phyloP scores from a whole-genome alignment of 2,888 invertebrate species.

The Resseliella maxima region DNA sequence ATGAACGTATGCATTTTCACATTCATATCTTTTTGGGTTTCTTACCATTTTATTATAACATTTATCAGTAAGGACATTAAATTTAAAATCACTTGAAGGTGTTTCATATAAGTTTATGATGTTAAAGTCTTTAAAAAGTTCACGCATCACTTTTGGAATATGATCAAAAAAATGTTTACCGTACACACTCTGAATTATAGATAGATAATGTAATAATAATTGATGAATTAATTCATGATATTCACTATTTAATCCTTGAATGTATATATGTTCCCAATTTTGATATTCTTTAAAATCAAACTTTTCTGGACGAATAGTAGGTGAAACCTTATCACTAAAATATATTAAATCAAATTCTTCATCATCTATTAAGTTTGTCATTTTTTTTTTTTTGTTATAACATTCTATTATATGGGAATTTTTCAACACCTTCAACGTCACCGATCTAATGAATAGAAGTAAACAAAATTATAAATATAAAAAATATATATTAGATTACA shows the following conservation, averaged over 20 bases:
- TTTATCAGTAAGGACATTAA: no score
- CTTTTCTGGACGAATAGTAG: background rate
- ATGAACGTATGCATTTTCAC: no score
- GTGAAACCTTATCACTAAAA: constrained; percentile 22
- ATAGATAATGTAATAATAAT: background rate
- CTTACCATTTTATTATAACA: no score
- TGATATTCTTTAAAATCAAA: constrained; percentile 14
- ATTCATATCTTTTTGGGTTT: no score
- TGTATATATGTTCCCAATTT: background rate
- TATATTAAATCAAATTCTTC: constrained; percentile 1
- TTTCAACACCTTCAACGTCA: no score
- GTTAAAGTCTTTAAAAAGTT: background rate
- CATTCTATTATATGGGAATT: no score
- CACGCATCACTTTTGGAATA: background rate
- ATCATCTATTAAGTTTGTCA: background rate
- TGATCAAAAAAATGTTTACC: background rate
- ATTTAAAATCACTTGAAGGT: no score
- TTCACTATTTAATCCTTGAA: background rate
- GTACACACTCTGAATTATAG: background rate
- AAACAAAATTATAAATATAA: constrained; percentile 27
- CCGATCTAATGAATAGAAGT: background rate
- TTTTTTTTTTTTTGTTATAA: no score
- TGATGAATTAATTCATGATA: background rate
- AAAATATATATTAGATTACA: no score
- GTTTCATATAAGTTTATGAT: background rate